A percentile compares a stretch with the other conserved stretches of the same genome.
Conservation (phyloP, 2,113 vertebrate genomes). For the Cichladusa arquata region DNA sequence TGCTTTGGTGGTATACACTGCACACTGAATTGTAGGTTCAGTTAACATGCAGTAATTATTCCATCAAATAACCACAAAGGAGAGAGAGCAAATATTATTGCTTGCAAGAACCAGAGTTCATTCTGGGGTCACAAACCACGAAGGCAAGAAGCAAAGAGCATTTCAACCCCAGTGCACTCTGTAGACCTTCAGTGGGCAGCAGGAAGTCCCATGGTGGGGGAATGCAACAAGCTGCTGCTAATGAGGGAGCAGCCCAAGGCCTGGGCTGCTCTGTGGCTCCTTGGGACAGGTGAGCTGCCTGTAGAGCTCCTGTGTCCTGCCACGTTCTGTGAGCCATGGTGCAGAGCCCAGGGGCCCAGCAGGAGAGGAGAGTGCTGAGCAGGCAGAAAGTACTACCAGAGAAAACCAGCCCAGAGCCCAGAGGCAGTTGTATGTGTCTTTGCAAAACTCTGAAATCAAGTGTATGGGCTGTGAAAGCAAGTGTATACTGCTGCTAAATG, state of each 20-base stretch:
- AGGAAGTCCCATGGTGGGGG: neutral
- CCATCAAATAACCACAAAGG: constrained; percentile 7
- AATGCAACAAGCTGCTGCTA: neutral
- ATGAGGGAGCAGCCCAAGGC: neutral
- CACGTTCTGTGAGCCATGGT: rapidly evolving
- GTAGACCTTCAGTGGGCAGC: neutral
- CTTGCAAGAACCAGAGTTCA: constrained; percentile 13
- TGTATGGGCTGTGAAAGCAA: neutral
- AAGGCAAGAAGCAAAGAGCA: neutral
- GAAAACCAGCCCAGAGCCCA: neutral
- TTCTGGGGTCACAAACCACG: neutral
- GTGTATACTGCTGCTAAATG: neutral
- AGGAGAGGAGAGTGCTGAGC: neutral
- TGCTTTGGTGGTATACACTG: neutral
- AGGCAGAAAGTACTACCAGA: neutral
- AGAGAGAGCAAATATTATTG: neutral
- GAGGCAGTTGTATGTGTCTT: neutral
- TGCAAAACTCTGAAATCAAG: neutral
- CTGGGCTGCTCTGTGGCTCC: neutral
- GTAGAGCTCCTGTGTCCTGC: rapidly evolving
- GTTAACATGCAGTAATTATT: constrained; percentile 11
- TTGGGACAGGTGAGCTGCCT: neutral
- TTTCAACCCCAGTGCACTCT: neutral
- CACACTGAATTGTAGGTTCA: neutral
- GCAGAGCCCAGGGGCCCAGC: neutral